Evolutionary conservation across 2,113 vertebrate genomes (phyloP).

Genomic region (Cyanoliseus patagonus): DNA sequence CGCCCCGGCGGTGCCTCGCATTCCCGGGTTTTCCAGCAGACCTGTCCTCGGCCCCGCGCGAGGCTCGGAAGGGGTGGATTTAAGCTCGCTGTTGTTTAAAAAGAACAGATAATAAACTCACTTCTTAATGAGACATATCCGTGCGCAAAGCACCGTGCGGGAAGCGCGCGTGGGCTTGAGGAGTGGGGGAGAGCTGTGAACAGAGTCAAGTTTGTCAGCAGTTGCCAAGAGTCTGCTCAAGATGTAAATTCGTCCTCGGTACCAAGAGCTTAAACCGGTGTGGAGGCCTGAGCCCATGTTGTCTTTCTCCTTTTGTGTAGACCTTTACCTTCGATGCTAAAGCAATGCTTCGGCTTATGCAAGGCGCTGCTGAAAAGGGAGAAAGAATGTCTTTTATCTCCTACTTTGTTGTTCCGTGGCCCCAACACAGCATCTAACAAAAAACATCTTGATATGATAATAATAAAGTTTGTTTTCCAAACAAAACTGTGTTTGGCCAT

Average conservation of each 20-base stretch:
- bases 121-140: neutral
- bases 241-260: neutral
- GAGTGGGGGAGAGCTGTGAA: constrained; percentile 3
- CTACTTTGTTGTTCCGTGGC: neutral
- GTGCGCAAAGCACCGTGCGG: neutral
- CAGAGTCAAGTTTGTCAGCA: neutral
- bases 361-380: neutral
- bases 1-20: neutral
- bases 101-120: neutral
- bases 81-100: neutral
- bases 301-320: neutral
- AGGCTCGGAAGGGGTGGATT: neutral
- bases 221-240: neutral
- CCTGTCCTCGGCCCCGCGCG: neutral
- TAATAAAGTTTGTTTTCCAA: constrained; percentile 43
- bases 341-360: neutral
- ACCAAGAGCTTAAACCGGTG: neutral
- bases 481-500: constrained; percentile 1
- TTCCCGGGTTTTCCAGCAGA: neutral
- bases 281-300: neutral
- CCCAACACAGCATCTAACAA: neutral
- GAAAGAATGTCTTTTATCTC: neutral
- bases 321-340: neutral
- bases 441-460: neutral
- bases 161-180: neutral